phyloP scores from a whole-genome alignment of 2,888 invertebrate genomes.

The Papilio gigon region DNA sequence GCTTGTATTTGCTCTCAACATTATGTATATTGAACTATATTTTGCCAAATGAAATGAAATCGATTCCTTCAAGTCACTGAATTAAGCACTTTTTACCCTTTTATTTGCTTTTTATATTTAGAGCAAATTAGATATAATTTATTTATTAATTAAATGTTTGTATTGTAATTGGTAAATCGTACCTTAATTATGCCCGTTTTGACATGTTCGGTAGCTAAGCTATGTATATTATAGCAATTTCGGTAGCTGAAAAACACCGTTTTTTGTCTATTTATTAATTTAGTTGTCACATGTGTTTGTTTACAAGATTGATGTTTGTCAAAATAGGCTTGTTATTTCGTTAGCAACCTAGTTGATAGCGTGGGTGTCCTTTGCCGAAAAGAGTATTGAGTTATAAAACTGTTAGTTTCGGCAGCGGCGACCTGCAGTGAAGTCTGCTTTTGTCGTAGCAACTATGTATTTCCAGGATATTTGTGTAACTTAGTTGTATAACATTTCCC shows the following conservation, averaged over 20 bases:
- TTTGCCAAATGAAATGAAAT: conserved; percentile 61
- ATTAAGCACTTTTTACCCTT: conserved; percentile 75
- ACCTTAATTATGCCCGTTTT: neutral
- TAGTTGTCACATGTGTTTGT: neutral
- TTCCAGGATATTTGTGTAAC: conserved; percentile 26
- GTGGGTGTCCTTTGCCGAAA: neutral
- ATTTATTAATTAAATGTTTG: conserved; percentile 8
- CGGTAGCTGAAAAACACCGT: neutral
- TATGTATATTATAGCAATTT: too few relatives aligned
- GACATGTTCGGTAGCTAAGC: neutral
- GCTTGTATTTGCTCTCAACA: conserved; percentile 27
- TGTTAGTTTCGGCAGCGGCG: neutral
- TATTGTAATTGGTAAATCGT: conserved; percentile 18
- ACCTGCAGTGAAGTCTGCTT: conserved; percentile 24
- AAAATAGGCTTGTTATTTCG: neutral
- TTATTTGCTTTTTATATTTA: conserved; percentile 48
- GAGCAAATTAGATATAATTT: conserved; percentile 30
- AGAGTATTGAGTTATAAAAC: neutral
- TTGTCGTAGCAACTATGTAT: conserved; percentile 27
- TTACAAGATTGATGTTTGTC: neutral
- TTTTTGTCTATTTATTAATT: neutral
- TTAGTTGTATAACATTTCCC: conserved; percentile 10
- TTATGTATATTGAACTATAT: conserved; percentile 38
- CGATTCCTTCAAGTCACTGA: conserved; percentile 72
- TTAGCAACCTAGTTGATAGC: neutral